A percentile compares a stretch with the other conserved stretches of the same genome.
Conservation (phyloP, 1,140 invertebrate genomes). For the Samia ricini region DNA sequence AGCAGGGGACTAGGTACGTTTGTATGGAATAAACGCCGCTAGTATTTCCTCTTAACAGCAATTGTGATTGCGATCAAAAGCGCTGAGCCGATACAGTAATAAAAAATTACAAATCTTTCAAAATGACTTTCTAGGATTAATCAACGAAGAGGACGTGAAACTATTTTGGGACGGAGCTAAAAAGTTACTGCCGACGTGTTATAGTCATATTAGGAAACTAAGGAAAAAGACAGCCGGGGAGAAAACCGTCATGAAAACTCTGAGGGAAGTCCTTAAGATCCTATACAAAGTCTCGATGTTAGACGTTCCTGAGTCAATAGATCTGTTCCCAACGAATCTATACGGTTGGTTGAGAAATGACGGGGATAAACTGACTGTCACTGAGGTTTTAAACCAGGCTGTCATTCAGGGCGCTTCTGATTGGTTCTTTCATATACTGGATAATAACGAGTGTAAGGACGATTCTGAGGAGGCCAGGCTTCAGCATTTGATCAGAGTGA, state of each 20-base stretch:
- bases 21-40: too few species aligned
- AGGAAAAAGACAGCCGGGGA: constrained; percentile 84
- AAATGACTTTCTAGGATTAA: constrained; percentile 48
- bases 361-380: constrained; percentile 78
- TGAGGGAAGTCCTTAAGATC: constrained; percentile 84
- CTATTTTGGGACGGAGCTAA: constrained; percentile 88
- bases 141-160: constrained; percentile 85
- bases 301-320: constrained; percentile 78
- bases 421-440: constrained; percentile 86
- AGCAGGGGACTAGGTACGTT: too few species aligned
- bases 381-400: constrained; percentile 81
- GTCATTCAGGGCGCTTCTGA: constrained; percentile 85
- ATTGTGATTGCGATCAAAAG: too few species aligned
- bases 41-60: too few species aligned
- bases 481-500: constrained; percentile 88
- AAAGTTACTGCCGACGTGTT: constrained; percentile 86
- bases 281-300: constrained; percentile 79
- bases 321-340: constrained; percentile 83
- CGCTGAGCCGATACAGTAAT: too few species aligned
- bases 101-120: neutral
- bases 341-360: constrained; percentile 82
- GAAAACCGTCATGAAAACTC: constrained; percentile 81
- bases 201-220: constrained; percentile 85
- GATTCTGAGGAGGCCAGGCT: constrained; percentile 81
- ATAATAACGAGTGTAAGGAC: constrained; percentile 80